phyloP scores from a whole-genome alignment of 1,140 invertebrate species.

The Solenopsis fugax region DNA sequence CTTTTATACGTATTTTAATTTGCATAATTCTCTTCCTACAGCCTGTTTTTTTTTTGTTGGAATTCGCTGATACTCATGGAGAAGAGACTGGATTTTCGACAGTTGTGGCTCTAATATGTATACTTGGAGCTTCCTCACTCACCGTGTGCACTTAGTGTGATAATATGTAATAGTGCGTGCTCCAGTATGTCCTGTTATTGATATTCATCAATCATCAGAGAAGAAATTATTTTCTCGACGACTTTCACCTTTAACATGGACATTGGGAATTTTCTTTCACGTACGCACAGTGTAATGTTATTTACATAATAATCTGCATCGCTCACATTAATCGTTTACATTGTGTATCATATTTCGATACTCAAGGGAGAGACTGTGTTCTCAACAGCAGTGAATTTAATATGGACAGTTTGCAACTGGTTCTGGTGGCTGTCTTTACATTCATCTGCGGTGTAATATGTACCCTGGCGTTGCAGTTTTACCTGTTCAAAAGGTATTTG shows the following conservation, averaged over 20 bases:
- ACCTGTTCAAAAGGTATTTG: slow-evolving; percentile 85
- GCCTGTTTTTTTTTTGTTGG: not conserved
- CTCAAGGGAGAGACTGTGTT: not conserved
- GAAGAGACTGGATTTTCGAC: slow-evolving; percentile 11
- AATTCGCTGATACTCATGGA: not conserved
- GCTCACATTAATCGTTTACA: not conserved
- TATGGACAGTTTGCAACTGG: slow-evolving; percentile 84
- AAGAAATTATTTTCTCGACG: not conserved
- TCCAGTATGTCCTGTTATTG: not conserved
- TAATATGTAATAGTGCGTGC: not conserved
- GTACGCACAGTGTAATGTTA: not conserved
- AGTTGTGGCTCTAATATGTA: slow-evolving; percentile 80
- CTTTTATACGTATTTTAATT: not conserved
- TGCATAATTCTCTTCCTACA: not conserved
- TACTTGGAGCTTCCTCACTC: slow-evolving; percentile 80
- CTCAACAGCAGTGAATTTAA: slow-evolving; percentile 70
- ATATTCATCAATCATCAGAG: not conserved
- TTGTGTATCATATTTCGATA: not conserved
- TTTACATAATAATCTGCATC: slow-evolving; percentile 10
- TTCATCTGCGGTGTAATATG: slow-evolving; percentile 85
- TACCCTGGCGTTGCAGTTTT: slow-evolving; percentile 85
- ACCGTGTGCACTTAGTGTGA: slow-evolving; percentile 19
- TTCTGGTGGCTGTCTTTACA: slow-evolving; percentile 81
- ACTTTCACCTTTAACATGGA: not conserved
- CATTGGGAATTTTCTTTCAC: not conserved